Conservation (phyloP, 2,113 vertebrate species). For the Psittacula cyanocephala region DNA sequence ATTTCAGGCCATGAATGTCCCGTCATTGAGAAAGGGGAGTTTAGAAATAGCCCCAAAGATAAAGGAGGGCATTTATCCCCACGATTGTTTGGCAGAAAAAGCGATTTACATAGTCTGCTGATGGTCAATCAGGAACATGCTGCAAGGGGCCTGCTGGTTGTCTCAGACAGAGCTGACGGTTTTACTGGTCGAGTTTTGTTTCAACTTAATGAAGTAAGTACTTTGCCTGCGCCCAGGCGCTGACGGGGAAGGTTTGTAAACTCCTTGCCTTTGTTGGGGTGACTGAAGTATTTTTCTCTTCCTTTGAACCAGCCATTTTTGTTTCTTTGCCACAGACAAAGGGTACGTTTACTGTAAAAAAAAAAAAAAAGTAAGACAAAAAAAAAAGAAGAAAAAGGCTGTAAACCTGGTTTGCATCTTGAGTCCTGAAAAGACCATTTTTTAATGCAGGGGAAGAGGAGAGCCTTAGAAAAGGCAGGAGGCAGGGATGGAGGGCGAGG, state of each 20-base stretch:
- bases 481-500: constrained; percentile 10
- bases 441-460: constrained; percentile 39
- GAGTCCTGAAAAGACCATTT: constrained; percentile 55
- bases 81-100: constrained; percentile 52
- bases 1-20: constrained; percentile 19
- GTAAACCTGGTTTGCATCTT: constrained; percentile 64
- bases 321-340: constrained; percentile 45
- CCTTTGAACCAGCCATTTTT: constrained; percentile 49
- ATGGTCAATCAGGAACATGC: constrained; percentile 45
- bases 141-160: constrained; percentile 47
- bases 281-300: constrained; percentile 60
- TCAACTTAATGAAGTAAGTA: constrained; percentile 60
- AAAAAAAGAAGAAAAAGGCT: not conserved
- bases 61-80: constrained; percentile 61
- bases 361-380: not conserved
- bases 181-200: constrained; percentile 62
- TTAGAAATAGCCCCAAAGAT: constrained; percentile 51
- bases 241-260: constrained; percentile 50
- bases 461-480: constrained; percentile 62
- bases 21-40: constrained; percentile 22
- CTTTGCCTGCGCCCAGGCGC: not conserved
- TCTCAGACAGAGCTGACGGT: constrained; percentile 25
- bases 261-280: constrained; percentile 62
- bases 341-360: constrained; percentile 36
- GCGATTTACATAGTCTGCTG: constrained; percentile 59